These are phyloP conservation scores for Babyrousa celebensis DNA, from an alignment of 2,797 vertebrate species.

Conservation along the genomic window DNA sequence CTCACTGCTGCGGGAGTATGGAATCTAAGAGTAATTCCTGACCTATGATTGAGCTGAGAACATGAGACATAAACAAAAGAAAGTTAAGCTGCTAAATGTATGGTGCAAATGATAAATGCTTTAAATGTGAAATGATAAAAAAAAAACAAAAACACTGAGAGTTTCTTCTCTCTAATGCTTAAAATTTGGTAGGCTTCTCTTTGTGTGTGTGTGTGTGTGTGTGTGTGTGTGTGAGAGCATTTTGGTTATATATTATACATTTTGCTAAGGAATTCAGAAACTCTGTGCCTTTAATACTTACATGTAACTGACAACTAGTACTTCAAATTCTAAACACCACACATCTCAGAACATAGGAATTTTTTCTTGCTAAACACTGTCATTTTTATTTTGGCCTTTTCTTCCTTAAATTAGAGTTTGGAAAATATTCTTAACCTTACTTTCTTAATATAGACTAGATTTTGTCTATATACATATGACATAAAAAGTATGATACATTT, in stretches of 20 bases:
- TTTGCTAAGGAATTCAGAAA: not conserved
- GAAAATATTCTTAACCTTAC: conserved; percentile 10
- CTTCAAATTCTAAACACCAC: not conserved
- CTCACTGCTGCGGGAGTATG: not conserved
- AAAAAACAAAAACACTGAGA: not conserved
- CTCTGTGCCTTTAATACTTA: not conserved
- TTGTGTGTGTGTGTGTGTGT: not conserved
- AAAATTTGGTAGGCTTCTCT: not conserved
- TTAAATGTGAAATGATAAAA: not conserved
- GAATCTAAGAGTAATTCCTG: conserved; percentile 27
- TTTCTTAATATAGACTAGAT: not conserved
- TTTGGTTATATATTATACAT: not conserved
- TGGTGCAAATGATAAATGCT: not conserved
- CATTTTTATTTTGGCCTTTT: not conserved
- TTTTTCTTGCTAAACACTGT: not conserved
- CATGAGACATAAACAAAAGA: conserved; percentile 11
- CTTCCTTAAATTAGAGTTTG: not conserved
- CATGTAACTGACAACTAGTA: not conserved
- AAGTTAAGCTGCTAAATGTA: not conserved
- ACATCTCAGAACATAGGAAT: not conserved
- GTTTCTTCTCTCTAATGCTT: not conserved
- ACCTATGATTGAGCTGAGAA: conserved; percentile 21
- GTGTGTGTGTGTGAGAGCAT: too few relatives aligned
- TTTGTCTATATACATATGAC: not conserved
- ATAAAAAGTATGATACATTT: not conserved